phyloP scores from a whole-genome alignment of 2,888 invertebrate genomes.

The Hyles lineata region DNA sequence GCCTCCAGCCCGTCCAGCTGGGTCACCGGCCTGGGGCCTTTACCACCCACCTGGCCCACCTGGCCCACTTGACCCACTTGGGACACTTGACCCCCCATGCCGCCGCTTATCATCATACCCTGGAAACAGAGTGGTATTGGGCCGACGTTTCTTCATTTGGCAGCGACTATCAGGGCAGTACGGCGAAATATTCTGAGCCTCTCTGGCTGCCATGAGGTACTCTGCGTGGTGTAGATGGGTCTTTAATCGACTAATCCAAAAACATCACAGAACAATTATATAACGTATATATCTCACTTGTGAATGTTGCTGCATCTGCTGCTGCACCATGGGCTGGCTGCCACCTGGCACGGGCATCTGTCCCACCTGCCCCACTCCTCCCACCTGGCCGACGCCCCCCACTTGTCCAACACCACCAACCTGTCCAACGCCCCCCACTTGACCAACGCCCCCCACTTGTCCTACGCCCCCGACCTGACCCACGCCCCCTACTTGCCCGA shows the following conservation, averaged over 20 bases:
- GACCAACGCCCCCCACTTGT: constrained; percentile 36
- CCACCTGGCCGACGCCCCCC: constrained; percentile 39
- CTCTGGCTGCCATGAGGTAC: not conserved
- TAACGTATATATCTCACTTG: constrained; percentile 39
- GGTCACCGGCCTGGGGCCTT: constrained; percentile 63
- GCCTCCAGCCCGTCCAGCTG: constrained; percentile 87
- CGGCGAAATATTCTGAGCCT: not conserved
- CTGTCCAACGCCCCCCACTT: constrained; percentile 38
- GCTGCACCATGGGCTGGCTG: constrained; percentile 59
- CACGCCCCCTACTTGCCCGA: constrained; percentile 40
- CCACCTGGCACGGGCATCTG: constrained; percentile 48
- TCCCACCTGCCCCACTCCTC: constrained; percentile 47
- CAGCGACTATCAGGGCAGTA: too few relatives aligned
- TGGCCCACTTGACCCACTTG: constrained; percentile 57
- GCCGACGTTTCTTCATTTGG: not conserved
- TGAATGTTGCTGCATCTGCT: constrained; percentile 72
- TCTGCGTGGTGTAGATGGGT: too few relatives aligned
- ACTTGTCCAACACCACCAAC: constrained; percentile 41
- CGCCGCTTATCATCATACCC: constrained; percentile 75
- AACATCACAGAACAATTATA: not conserved
- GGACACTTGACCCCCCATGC: constrained; percentile 60
- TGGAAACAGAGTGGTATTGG: constrained; percentile 39
- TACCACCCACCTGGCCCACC: constrained; percentile 66
- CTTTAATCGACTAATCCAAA: too few relatives aligned
- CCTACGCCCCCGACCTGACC: constrained; percentile 41